A percentile compares a stretch with the other conserved stretches of the same genome.
Evolutionary conservation across 2,888 invertebrate species (phyloP).

Genomic region (Oscheius sp.): DNA sequence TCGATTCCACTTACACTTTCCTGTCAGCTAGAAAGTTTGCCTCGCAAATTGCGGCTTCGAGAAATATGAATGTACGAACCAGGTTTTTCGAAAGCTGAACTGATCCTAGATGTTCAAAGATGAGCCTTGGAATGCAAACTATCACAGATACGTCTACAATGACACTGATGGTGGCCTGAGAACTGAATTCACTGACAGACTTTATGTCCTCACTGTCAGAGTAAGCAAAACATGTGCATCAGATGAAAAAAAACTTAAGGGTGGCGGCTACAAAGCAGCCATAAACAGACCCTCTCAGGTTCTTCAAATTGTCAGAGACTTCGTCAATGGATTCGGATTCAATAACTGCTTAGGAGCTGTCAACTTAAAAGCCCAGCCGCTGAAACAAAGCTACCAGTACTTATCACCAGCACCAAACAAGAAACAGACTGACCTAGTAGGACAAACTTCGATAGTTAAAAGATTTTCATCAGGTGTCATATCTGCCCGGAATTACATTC

Average conservation of each 20-base stretch:
- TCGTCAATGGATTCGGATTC: constrained; percentile 42
- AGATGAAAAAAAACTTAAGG: constrained; percentile 33
- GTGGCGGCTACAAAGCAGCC: constrained; percentile 51
- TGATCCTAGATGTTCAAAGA: constrained; percentile 39
- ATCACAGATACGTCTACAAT: constrained; percentile 42
- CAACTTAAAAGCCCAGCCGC: constrained; percentile 43
- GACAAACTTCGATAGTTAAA: neutral
- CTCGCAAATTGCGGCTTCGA: constrained; percentile 38
- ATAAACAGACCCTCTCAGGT: constrained; percentile 47
- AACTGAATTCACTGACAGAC: constrained; percentile 41
- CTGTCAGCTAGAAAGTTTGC: constrained; percentile 59
- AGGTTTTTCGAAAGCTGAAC: neutral
- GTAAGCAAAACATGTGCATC: neutral
- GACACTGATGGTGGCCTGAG: constrained; percentile 51
- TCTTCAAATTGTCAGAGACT: constrained; percentile 51
- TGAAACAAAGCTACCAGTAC: constrained; percentile 42
- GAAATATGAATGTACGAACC: constrained; percentile 33
- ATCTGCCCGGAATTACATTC: constrained; percentile 54
- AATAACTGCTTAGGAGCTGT: constrained; percentile 49
- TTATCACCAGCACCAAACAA: constrained; percentile 14
- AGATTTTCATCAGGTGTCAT: constrained; percentile 32
- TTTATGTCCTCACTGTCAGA: constrained; percentile 16
- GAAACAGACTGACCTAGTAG: constrained; percentile 43
- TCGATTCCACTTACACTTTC: constrained; percentile 51
- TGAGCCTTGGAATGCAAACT: constrained; percentile 48